phyloP scores from a whole-genome alignment of 2,797 vertebrate species.

The Buceros bicornis region DNA sequence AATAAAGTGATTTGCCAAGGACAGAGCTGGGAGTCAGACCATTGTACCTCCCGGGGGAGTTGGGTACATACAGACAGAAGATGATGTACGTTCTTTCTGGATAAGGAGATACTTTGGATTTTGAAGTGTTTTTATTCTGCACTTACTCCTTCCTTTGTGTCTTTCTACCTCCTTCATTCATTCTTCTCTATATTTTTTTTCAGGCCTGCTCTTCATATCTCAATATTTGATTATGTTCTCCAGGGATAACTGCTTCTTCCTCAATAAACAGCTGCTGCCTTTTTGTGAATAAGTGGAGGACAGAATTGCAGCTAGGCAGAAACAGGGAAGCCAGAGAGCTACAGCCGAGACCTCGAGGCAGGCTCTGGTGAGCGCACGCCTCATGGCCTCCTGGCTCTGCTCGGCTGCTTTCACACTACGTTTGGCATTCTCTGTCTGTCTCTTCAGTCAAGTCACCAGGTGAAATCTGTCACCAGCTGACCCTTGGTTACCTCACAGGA shows the following conservation, averaged over 20 bases:
- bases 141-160: accelerated
- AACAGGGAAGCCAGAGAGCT: not conserved
- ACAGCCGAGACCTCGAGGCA: accelerated
- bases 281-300: not conserved
- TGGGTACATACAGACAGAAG: not conserved
- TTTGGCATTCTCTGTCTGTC: not conserved
- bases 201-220: not conserved
- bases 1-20: not conserved
- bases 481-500: not conserved
- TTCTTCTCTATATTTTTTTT: not conserved
- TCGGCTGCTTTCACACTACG: not conserved
- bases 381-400: not conserved
- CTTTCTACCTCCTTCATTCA: not conserved
- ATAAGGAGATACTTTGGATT: not conserved
- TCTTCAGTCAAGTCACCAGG: not conserved
- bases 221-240: not conserved
- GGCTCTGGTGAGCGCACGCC: not conserved
- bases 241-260: not conserved
- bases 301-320: not conserved
- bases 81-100: accelerated
- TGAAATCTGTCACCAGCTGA: not conserved
- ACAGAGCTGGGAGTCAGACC: not conserved
- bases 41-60: accelerated
- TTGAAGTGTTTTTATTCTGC: not conserved
- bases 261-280: not conserved